These are phyloP conservation scores for Temnothorax curvispinosus DNA, from an alignment of 1,140 invertebrate genomes.

Conservation along the genomic window DNA sequence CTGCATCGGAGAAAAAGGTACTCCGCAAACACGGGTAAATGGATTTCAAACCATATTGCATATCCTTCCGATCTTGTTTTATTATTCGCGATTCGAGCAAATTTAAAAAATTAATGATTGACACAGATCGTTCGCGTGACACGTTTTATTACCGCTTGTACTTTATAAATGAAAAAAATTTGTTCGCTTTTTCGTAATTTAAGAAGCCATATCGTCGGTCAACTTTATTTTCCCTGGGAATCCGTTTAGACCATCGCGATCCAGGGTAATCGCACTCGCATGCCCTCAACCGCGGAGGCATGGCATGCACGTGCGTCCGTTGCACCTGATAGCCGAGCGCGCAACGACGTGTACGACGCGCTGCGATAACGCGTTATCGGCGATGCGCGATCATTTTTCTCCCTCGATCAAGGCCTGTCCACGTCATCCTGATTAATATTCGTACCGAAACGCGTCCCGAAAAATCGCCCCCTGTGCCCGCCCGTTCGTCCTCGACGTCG, in stretches of 20 bases:
- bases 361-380: slow-evolving; percentile 72
- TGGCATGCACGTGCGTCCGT: slow-evolving; percentile 46
- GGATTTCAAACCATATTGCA: background rate
- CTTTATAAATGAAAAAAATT: background rate
- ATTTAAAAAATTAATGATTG: background rate
- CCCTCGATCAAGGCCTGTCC: slow-evolving; percentile 68
- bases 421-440: slow-evolving; percentile 78
- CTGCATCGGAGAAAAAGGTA: background rate
- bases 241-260: background rate
- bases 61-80: background rate
- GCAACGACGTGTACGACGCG: slow-evolving; percentile 27
- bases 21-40: background rate
- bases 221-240: background rate
- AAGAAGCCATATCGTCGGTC: too few relatives aligned
- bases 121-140: background rate
- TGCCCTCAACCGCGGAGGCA: background rate
- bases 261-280: background rate
- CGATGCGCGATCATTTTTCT: slow-evolving; percentile 69
- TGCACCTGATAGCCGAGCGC: slow-evolving; percentile 52
- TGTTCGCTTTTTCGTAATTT: background rate
- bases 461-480: slow-evolving; percentile 25
- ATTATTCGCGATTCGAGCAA: background rate
- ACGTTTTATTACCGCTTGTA: background rate
- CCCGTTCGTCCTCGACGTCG: background rate
- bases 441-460: slow-evolving; percentile 60